Evolutionary conservation across 2,888 invertebrate genomes (phyloP), one percentile per base, ranked within the genome.

Genomic region (Copidosoma aretas): DNA sequence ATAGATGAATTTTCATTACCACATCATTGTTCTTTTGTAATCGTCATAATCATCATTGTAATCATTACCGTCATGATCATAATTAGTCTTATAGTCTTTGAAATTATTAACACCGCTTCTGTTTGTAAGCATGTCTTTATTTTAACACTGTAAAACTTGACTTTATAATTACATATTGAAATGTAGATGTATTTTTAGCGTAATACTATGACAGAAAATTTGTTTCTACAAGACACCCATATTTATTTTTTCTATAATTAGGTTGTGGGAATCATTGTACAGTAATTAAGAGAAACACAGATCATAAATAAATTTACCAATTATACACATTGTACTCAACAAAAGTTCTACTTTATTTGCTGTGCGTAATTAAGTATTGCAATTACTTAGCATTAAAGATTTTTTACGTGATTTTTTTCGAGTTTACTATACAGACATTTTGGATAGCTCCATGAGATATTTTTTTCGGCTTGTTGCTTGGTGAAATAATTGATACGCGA

Each of bases 221-320:
- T 68, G 57, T 65, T 71, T 68, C 52, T 65, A 60, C 56, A 59
- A 59, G 54, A 64, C 60, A 64, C 53, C 22, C 43, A 66, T 68
- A 64, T 70, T 71, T 69, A 69, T 73, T 32, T 32, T 32, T 70
- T 69, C 68, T 70, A 68, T 59, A 56, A 14, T 64, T 70, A 66
- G 60, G 60, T 61, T 32, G 32, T 63, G 68, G 67, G 74, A 71
- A 69, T 63, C 71, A 74, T 76, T 79, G 79, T 79, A 79, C 79
- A 78, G 78, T 79, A 79, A 77, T 78, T 76, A 78, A 77, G 74
- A 58, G 63, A 63, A 22, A 3, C 52, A 64, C 71, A 70, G 64
- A 69, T 43, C 46, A 65, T 64, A 59, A 72, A 66, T 60, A 71
- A 67, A 70, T 71, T 72, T 72, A 67, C 72, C 72, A 72, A 3